Evolutionary conservation across 2,888 invertebrate species (phyloP).

Genomic region (Falcaria lacertinaria): DNA sequence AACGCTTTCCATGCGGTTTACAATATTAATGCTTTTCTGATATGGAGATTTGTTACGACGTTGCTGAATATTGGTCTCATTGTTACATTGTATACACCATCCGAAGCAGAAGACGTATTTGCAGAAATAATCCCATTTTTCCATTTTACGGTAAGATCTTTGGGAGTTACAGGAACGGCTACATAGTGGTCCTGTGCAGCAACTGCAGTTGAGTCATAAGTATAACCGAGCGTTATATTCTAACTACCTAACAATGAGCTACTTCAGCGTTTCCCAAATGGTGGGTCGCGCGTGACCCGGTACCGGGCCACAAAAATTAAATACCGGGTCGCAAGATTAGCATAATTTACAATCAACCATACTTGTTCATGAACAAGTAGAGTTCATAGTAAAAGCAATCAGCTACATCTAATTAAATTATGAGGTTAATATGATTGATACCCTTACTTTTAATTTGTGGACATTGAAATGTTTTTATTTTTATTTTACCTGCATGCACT

Average conservation of each 20-base stretch:
- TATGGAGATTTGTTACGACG: neutral
- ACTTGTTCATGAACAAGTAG: too few relatives aligned
- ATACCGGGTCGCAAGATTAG: too few relatives aligned
- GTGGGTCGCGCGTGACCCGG: too few relatives aligned
- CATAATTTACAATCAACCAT: too few relatives aligned
- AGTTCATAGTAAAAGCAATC: too few relatives aligned
- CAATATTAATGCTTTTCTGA: neutral
- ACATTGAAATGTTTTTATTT: too few relatives aligned
- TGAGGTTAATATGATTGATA: too few relatives aligned
- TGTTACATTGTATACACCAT: conserved; percentile 7
- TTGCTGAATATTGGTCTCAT: neutral
- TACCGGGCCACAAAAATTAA: too few relatives aligned
- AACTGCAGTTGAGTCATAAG: neutral
- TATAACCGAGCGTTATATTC: neutral
- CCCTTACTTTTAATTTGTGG: too few relatives aligned
- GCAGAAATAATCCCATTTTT: conserved; percentile 9
- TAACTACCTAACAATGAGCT: neutral
- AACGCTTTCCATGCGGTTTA: conserved; percentile 16
- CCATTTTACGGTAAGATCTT: neutral
- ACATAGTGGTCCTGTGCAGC: neutral
- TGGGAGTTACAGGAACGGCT: neutral
- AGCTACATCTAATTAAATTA: too few relatives aligned
- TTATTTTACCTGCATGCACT: too few relatives aligned
- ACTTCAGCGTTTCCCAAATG: too few relatives aligned
- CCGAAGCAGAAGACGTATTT: conserved; percentile 14